These are phyloP conservation scores for Apodemia hepburni DNA, from an alignment of 2,888 invertebrate species.

Conservation along the genomic window DNA sequence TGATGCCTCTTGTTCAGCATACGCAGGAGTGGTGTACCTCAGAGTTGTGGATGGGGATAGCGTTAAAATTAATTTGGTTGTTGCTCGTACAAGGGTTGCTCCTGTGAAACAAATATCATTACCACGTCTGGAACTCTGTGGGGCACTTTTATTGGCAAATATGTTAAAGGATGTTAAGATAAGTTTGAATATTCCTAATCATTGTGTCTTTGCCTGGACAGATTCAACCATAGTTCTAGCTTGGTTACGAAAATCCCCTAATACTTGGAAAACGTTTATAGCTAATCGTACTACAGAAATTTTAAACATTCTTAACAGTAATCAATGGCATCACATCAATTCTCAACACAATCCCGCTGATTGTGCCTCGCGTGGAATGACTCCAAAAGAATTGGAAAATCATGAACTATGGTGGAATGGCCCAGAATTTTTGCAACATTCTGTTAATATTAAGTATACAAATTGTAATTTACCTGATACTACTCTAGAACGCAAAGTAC, in stretches of 20 bases:
- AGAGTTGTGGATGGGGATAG: conserved; percentile 13
- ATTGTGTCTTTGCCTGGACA: background rate
- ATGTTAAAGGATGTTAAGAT: background rate
- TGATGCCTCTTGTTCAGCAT: conserved; percentile 21
- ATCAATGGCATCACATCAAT: background rate
- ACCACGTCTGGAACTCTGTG: background rate
- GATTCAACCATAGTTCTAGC: background rate
- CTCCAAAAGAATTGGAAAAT: background rate
- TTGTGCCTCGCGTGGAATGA: background rate
- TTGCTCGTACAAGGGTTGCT: conserved; percentile 2
- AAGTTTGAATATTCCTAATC: background rate
- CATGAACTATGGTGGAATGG: background rate
- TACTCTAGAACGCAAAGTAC: too few species aligned
- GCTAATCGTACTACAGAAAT: background rate
- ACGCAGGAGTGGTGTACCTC: conserved; percentile 22
- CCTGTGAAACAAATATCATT: background rate
- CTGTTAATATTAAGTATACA: too few species aligned
- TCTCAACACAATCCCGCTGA: background rate
- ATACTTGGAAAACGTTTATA: background rate
- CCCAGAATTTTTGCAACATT: background rate
- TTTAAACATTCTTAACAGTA: background rate
- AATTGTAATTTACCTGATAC: too few species aligned
- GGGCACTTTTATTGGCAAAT: background rate
- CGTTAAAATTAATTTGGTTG: conserved; percentile 4
- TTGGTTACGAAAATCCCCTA: background rate